Conservation (phyloP, 2,797 vertebrate species). For the Crypturellus tataupa region DNA sequence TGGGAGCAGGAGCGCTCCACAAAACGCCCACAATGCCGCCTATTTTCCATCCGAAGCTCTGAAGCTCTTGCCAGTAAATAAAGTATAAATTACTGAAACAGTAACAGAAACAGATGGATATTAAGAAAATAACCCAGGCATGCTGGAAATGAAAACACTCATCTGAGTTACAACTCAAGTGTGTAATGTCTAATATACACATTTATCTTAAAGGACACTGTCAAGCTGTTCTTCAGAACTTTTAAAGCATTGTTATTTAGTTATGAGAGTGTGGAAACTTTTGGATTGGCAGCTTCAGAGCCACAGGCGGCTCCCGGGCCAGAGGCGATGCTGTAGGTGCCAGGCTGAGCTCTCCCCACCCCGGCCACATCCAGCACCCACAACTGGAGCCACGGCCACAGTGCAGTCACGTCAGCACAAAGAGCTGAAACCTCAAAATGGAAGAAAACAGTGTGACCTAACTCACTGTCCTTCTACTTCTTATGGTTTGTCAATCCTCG, state of each 20-base stretch:
- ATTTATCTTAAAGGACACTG: constrained; percentile 47
- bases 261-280: neutral
- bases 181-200: constrained; percentile 32
- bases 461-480: neutral
- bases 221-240: constrained; percentile 42
- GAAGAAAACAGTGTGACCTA: accelerated
- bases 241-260: neutral
- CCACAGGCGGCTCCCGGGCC: neutral
- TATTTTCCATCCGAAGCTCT: neutral
- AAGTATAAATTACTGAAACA: constrained; percentile 28
- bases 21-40: neutral
- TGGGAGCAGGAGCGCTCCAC: neutral
- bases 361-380: accelerated
- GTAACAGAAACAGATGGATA: constrained; percentile 46
- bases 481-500: neutral
- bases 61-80: constrained; percentile 26
- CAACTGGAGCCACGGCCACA: neutral
- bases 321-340: neutral
- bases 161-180: neutral
- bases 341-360: neutral
- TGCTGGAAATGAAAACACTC: neutral
- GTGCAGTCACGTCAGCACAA: neutral
- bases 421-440: neutral
- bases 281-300: neutral
- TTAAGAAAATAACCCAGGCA: constrained; percentile 54